These are phyloP conservation scores for Cyprinodon brontotheroides DNA, from an alignment of 2,113 vertebrate species.

Conservation along the genomic window DNA sequence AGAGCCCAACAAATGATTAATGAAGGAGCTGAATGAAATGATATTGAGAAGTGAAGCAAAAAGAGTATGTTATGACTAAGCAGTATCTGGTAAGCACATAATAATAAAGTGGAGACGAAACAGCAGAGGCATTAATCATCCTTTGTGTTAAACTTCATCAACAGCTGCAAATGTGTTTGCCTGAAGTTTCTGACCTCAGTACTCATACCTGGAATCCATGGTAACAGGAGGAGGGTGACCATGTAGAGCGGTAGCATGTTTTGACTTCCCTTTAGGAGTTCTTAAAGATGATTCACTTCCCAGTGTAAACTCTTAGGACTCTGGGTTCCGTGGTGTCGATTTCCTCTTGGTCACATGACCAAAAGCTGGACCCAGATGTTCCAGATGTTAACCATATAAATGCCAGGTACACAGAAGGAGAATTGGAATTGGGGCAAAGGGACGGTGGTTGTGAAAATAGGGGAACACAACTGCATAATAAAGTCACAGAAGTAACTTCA, in stretches of 20 bases:
- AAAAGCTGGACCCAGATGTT: slow-evolving; percentile 64
- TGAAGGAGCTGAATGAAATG: slow-evolving; percentile 13
- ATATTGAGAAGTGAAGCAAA: neutral
- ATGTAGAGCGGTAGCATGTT: slow-evolving; percentile 50
- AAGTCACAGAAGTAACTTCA: neutral
- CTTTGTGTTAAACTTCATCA: slow-evolving; percentile 1
- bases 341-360: slow-evolving; percentile 58
- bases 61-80: neutral
- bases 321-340: slow-evolving; percentile 15
- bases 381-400: slow-evolving; percentile 66
- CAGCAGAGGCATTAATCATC: slow-evolving; percentile 5
- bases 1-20: slow-evolving; percentile 21
- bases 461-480: neutral
- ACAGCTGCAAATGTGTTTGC: slow-evolving; percentile 1
- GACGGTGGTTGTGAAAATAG: too few relatives aligned
- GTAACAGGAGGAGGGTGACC: slow-evolving; percentile 44
- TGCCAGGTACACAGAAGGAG: slow-evolving; percentile 15
- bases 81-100: slow-evolving; percentile 6
- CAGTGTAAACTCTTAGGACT: slow-evolving; percentile 2
- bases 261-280: neutral
- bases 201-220: slow-evolving; percentile 69
- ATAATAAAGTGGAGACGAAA: neutral
- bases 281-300: neutral
- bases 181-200: neutral
- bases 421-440: too few relatives aligned